Evolutionary conservation across 2,113 vertebrate genomes (phyloP).

Genomic region (Verasper variegatus): DNA sequence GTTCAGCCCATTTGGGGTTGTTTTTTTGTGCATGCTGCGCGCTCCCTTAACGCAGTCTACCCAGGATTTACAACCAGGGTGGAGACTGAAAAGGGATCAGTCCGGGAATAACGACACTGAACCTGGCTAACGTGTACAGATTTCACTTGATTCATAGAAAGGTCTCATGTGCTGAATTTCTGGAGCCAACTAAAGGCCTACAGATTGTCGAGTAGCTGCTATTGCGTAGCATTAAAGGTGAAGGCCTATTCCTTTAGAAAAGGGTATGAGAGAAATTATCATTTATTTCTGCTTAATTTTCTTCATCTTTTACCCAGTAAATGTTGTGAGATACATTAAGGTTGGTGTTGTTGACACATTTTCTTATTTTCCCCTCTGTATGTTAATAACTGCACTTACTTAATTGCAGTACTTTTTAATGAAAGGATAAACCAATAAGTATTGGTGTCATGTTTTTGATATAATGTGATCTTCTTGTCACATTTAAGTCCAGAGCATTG

Average conservation of each 20-base stretch:
- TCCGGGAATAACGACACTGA: constrained; percentile 7
- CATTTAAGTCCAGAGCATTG: neutral
- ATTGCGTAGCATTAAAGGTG: neutral
- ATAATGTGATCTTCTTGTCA: neutral
- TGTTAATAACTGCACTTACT: neutral
- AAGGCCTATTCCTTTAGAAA: neutral
- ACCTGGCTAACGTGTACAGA: neutral
- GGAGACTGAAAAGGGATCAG: constrained; percentile 23
- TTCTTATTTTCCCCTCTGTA: neutral
- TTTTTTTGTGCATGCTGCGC: neutral
- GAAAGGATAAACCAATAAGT: neutral
- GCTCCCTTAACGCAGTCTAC: neutral
- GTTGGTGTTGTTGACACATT: neutral
- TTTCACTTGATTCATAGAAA: neutral
- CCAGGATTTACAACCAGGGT: constrained; percentile 33
- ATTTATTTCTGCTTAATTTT: neutral
- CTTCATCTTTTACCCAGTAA: neutral
- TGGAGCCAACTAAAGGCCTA: neutral
- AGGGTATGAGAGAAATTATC: neutral
- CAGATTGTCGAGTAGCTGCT: neutral
- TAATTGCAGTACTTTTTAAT: neutral
- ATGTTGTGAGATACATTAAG: neutral
- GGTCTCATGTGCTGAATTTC: neutral
- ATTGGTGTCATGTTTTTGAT: neutral
- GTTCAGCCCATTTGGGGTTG: neutral